Conservation (phyloP, 2,113 vertebrate species). For the Rhinolophus sinicus region DNA sequence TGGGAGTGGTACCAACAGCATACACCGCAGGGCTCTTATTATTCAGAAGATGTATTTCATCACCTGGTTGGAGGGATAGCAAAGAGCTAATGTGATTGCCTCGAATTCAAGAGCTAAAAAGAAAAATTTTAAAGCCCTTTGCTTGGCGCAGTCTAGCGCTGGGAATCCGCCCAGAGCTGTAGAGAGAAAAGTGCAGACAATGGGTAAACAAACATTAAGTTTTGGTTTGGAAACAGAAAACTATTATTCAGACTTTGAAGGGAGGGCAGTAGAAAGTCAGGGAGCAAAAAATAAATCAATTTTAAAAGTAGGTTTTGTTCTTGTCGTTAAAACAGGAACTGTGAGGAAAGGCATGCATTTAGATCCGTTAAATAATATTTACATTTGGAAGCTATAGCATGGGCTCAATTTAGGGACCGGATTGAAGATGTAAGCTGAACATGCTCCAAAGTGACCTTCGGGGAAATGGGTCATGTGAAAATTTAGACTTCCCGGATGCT, state of each 20-base stretch:
- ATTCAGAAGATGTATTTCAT: neutral
- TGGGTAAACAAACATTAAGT: neutral
- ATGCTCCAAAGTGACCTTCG: neutral
- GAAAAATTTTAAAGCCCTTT: neutral
- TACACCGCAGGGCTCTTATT: neutral
- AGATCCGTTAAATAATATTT: neutral
- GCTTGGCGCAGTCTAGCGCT: neutral
- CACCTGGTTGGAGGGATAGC: neutral
- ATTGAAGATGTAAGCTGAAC: neutral
- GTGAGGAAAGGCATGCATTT: neutral
- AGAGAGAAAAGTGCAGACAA: neutral
- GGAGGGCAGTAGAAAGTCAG: neutral
- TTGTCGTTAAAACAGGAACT: neutral
- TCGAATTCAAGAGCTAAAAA: neutral
- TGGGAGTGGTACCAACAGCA: neutral
- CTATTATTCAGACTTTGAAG: slow-evolving; percentile 3
- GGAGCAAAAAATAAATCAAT: neutral
- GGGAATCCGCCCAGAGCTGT: neutral
- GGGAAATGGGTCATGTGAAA: neutral
- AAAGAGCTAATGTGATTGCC: neutral
- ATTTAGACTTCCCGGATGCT: neutral
- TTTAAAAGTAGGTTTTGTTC: slow-evolving; percentile 9
- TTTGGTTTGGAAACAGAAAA: slow-evolving; percentile 10
- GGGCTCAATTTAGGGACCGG: neutral
- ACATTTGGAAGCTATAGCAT: neutral